Base-by-base conservation (phyloP, 2,888 invertebrate species). In the Agrochola litura region DNA sequence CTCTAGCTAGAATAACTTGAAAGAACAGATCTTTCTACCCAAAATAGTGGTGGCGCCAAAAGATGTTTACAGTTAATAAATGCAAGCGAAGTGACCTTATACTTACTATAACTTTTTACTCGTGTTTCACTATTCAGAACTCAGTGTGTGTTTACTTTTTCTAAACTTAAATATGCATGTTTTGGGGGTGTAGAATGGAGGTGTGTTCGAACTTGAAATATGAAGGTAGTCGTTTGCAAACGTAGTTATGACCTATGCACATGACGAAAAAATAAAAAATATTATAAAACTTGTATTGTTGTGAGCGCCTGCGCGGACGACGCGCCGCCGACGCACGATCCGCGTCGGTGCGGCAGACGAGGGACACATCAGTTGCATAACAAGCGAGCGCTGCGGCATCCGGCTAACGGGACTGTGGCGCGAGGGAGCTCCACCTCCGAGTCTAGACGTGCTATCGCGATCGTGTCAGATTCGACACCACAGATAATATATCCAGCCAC, bases 301-400 rank as follows among this genome's bases (percentile, higher is more conserved):
- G 86, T 85, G 66, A 84, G 88, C 87, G 86, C 80, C 75, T 74
- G 77, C 83, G 85, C 85, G 80, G 81, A 80, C 52, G 30, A 52
- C 30, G 66, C 77, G 68, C 79, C 83, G 81, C 83, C 73, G 77
- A 81, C 88, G 87, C 83, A 86, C 82, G 85, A 81, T 71, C 77
- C 73, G 86, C 87, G 89, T 81, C 88, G 82, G 70, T 83, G 83
- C 86, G 85, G 88, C 90, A 86, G 86, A 86, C 88, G 91, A 91
- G 92, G 91, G 91, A 93, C 92, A 92, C 93, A 92, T 94, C 93
- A 90, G 92, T 95, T 95, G 95, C 96, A 95, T 95, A 95, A 96
- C 93, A 93, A 95, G 94, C 94, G 92, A 89, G 92, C 92, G 91
- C 90, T 86, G 82, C 91, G 92, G 93, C 90, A 91, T 95, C 94